Conservation (phyloP, 2,113 vertebrate genomes). For the Coryphaenoides rupestris region DNA sequence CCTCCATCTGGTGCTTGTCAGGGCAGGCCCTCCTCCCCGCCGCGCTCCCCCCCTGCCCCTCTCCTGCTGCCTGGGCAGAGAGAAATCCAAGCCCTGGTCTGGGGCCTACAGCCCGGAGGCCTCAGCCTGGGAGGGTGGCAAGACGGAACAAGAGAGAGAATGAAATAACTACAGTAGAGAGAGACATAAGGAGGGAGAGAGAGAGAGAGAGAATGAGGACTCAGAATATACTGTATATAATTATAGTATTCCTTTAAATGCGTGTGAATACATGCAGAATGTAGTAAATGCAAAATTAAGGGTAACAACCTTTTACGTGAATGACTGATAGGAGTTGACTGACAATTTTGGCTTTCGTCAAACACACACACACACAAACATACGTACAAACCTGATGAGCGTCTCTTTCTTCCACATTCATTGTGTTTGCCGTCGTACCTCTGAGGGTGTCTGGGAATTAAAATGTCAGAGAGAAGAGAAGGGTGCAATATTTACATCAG, state of each 20-base stretch:
- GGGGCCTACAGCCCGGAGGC: constrained; percentile 26
- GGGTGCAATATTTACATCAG: background rate
- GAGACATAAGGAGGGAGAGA: background rate
- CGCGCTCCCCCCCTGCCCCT: background rate
- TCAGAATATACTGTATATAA: too few species aligned
- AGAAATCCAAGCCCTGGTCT: constrained; percentile 3
- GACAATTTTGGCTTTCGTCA: too few species aligned
- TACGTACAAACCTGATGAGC: too few species aligned
- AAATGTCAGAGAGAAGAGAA: background rate
- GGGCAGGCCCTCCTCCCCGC: constrained; percentile 37
- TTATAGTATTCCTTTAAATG: too few species aligned
- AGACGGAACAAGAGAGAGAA: background rate
- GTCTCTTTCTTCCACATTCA: background rate
- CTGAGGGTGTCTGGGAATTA: background rate
- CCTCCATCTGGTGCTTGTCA: constrained; percentile 40
- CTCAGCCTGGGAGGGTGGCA: background rate
- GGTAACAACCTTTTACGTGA: too few species aligned
- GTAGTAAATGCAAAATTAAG: too few species aligned
- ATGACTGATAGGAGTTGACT: too few species aligned
- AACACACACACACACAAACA: background rate
- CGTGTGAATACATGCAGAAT: too few species aligned
- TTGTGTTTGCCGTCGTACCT: background rate
- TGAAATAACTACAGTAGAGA: too few species aligned
- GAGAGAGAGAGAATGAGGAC: background rate
- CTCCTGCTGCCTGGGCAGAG: background rate